Percentiles rank a stretch among this genome's conserved stretches.
phyloP scores from a whole-genome alignment of 2,888 invertebrate genomes.

The Empis livida region DNA sequence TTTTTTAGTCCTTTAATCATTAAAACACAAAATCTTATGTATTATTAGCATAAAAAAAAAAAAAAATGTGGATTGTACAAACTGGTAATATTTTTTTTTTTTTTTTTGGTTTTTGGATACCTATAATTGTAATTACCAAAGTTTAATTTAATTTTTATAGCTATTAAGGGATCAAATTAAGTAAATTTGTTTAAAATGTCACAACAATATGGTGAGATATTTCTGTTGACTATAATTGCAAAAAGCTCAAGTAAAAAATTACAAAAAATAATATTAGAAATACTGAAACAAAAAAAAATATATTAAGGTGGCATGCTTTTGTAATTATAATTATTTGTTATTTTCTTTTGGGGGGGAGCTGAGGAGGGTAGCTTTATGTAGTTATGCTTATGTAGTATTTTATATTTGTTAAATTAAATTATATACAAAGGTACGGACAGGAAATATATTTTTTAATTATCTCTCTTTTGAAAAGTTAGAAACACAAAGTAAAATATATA shows the following conservation, averaged over 20 bases:
- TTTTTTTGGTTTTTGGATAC: too few species aligned
- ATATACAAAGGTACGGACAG: too few species aligned
- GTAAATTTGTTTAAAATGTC: constrained; percentile 1
- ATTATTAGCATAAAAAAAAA: neutral
- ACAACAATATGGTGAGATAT: neutral
- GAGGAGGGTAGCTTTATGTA: too few species aligned
- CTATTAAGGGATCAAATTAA: neutral
- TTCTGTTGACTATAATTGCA: neutral
- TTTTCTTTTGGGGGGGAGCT: too few species aligned
- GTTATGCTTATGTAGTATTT: too few species aligned
- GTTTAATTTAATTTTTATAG: neutral
- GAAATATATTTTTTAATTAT: too few species aligned
- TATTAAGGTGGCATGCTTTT: constrained; percentile 1
- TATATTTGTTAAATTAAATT: too few species aligned
- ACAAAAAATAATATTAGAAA: constrained; percentile 4
- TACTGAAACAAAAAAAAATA: neutral
- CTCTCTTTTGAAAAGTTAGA: too few species aligned
- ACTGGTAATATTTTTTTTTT: too few species aligned
- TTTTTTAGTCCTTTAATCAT: neutral
- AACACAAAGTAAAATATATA: too few species aligned
- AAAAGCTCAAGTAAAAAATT: neutral
- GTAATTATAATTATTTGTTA: neutral
- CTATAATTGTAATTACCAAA: neutral
- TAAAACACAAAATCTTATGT: neutral
- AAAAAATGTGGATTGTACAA: too few species aligned